A percentile compares a stretch with the other conserved stretches of the same genome.
These are phyloP conservation scores for Rutilus rutilus DNA, from an alignment of 2,113 vertebrate genomes.

Conservation along the genomic window DNA sequence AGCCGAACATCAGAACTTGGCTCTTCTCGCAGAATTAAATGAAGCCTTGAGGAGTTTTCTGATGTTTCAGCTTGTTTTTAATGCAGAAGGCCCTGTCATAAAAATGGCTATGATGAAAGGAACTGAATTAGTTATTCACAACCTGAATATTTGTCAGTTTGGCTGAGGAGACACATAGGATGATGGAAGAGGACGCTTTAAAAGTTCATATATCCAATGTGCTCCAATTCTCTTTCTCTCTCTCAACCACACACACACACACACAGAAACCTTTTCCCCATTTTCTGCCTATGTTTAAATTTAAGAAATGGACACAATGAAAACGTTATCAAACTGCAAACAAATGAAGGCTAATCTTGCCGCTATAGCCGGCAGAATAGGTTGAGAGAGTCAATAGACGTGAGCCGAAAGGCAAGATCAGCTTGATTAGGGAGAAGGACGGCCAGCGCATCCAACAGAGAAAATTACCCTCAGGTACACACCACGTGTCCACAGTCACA, in stretches of 20 bases:
- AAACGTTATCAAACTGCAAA: slow-evolving; percentile 48
- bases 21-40: slow-evolving; percentile 35
- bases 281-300: slow-evolving; percentile 8
- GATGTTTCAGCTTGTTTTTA: slow-evolving; percentile 40
- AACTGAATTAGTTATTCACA: slow-evolving; percentile 8
- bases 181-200: neutral
- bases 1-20: slow-evolving; percentile 35
- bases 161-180: neutral
- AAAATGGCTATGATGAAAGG: slow-evolving; percentile 33
- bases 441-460: slow-evolving; percentile 36
- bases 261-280: neutral
- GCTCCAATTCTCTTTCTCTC: neutral
- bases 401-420: slow-evolving; percentile 52
- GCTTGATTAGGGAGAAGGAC: slow-evolving; percentile 58
- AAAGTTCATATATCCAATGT: neutral
- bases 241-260: neutral
- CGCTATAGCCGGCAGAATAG: slow-evolving; percentile 30
- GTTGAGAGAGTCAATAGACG: slow-evolving; percentile 38
- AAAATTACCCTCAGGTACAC: slow-evolving; percentile 48
- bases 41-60: slow-evolving; percentile 39
- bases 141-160: slow-evolving; percentile 8
- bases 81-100: slow-evolving; percentile 35
- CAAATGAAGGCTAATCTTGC: slow-evolving; percentile 57
- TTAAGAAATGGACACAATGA: slow-evolving; percentile 24
- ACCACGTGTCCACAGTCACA: slow-evolving; percentile 33